Evolutionary conservation across 1,140 invertebrate species (phyloP).

Genomic region (Papilio helenus): DNA sequence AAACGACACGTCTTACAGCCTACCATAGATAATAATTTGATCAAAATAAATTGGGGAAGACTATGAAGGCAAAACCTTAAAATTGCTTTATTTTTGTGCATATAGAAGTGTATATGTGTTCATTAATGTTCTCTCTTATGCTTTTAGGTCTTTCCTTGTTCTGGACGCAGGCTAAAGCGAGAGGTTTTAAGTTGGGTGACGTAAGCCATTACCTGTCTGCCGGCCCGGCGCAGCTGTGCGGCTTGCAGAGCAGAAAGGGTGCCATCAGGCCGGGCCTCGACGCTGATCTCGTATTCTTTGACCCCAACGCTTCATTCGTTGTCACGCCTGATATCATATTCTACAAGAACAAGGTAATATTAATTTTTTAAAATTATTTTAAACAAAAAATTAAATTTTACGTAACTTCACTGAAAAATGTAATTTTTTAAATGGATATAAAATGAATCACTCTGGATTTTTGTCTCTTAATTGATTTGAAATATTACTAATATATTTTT

Average conservation of each 20-base stretch:
- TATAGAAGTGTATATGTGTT: too few relatives aligned
- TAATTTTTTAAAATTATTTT: background rate
- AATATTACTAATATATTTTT: conserved; percentile 5
- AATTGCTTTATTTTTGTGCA: too few relatives aligned
- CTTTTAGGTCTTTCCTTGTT: conserved; percentile 85
- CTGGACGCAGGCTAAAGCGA: conserved; percentile 84
- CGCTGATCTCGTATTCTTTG: conserved; percentile 89
- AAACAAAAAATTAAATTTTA: background rate
- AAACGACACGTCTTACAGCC: too few relatives aligned
- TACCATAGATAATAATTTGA: too few relatives aligned
- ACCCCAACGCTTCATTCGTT: conserved; percentile 85
- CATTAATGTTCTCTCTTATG: conserved; percentile 16
- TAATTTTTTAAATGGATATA: background rate
- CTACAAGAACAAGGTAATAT: conserved; percentile 84
- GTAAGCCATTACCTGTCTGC: conserved; percentile 84
- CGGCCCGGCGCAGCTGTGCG: conserved; percentile 85
- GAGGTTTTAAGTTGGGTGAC: conserved; percentile 82
- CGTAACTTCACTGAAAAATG: too few relatives aligned
- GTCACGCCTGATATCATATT: conserved; percentile 82
- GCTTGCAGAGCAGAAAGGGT: conserved; percentile 85
- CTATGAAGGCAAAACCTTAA: too few relatives aligned
- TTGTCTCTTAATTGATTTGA: background rate
- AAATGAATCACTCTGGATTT: background rate
- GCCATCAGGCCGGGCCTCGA: conserved; percentile 85
- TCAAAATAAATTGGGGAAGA: too few relatives aligned